Evolutionary conservation across 2,113 vertebrate genomes (phyloP).

Genomic region (Acanthochromis polyacanthus): DNA sequence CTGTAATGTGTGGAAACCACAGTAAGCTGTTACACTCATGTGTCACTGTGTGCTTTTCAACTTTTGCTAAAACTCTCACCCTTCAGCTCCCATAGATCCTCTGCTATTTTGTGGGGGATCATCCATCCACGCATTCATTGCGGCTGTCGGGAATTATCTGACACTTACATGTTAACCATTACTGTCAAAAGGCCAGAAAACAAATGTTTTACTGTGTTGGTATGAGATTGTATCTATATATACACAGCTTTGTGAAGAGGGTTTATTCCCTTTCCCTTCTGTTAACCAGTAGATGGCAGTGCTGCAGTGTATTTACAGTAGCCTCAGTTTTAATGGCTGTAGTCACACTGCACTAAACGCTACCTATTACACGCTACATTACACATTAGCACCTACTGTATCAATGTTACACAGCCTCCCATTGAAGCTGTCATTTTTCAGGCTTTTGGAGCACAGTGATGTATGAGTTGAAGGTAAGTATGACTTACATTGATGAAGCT

Average conservation of each 20-base stretch:
- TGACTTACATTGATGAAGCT: slow-evolving; percentile 48
- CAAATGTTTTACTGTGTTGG: not conserved
- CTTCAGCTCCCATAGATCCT: not conserved
- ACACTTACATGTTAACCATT: slow-evolving; percentile 18
- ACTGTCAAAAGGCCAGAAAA: slow-evolving; percentile 22
- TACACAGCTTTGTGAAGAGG: slow-evolving; percentile 1
- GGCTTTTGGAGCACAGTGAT: slow-evolving; percentile 45
- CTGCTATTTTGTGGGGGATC: not conserved
- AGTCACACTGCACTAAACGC: slow-evolving; percentile 68
- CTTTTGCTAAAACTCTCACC: slow-evolving; percentile 17
- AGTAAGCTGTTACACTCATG: slow-evolving; percentile 13
- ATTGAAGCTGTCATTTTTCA: slow-evolving; percentile 70
- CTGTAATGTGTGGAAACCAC: slow-evolving; percentile 10
- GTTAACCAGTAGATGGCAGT: slow-evolving; percentile 74
- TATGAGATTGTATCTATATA: slow-evolving; percentile 27
- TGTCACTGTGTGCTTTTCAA: not conserved
- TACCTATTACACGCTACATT: slow-evolving; percentile 77
- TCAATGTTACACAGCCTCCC: slow-evolving; percentile 63
- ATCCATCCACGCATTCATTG: slow-evolving; percentile 13
- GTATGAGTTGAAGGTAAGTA: slow-evolving; percentile 30
- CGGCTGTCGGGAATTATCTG: slow-evolving; percentile 18
- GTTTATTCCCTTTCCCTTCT: slow-evolving; percentile 17
- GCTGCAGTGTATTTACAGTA: slow-evolving; percentile 40
- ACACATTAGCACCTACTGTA: slow-evolving; percentile 68
- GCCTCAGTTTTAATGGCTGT: slow-evolving; percentile 41